phyloP scores from a whole-genome alignment of 2,797 vertebrate genomes.

The Merluccius polli region DNA sequence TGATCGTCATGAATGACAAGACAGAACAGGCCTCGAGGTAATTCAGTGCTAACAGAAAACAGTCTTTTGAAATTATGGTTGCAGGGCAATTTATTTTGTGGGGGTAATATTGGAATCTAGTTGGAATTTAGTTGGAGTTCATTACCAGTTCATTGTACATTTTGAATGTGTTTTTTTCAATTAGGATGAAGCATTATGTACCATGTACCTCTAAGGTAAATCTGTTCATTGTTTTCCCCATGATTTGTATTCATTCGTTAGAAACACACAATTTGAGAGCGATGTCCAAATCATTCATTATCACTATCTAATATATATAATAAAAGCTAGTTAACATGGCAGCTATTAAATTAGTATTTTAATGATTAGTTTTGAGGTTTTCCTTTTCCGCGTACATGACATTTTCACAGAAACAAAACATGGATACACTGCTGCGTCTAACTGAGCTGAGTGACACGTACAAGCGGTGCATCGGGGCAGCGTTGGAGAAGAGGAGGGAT shows the following conservation, averaged over 20 bases:
- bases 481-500: not conserved
- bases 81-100: not conserved
- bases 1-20: too few species aligned
- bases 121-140: not conserved
- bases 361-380: not conserved
- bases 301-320: too few species aligned
- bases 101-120: not conserved
- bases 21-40: too few species aligned
- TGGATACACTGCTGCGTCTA: not conserved
- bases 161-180: not conserved
- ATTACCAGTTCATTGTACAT: not conserved
- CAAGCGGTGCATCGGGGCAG: not conserved
- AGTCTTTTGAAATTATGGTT: not conserved
- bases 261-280: not conserved
- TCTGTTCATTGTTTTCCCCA: not conserved
- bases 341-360: not conserved
- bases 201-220: not conserved
- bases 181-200: not conserved
- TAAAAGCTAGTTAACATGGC: not conserved
- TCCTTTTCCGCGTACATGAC: not conserved
- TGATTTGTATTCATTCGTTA: not conserved
- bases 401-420: not conserved
- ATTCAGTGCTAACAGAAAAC: too few species aligned
- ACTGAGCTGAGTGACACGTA: not conserved
- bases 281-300: not conserved